Percentiles rank a stretch among this genome's conserved stretches.
Conservation (phyloP, 1,140 invertebrate species). For the Cydia fagiglandana region DNA sequence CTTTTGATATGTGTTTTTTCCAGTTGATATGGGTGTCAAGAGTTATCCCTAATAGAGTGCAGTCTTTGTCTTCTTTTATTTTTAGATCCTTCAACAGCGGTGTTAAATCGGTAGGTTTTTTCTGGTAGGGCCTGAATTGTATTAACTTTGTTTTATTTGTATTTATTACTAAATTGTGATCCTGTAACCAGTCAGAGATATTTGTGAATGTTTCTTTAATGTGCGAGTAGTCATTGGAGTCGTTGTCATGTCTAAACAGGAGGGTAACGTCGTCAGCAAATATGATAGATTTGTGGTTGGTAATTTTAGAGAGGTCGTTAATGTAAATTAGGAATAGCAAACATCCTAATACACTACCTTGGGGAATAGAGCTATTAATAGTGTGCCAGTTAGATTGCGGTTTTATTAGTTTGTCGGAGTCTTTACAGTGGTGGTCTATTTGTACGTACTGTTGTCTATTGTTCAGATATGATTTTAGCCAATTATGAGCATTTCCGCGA, state of each 20-base stretch:
- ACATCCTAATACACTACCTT: not conserved
- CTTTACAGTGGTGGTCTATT: too few relatives aligned
- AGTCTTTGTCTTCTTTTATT: not conserved
- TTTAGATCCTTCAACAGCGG: not conserved
- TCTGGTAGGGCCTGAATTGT: conserved; percentile 11
- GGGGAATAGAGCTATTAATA: too few relatives aligned
- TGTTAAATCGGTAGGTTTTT: not conserved
- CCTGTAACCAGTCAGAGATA: conserved; percentile 2
- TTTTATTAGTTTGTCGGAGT: too few relatives aligned
- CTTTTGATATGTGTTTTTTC: not conserved
- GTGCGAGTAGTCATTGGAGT: not conserved
- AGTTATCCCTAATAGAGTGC: conserved; percentile 1
- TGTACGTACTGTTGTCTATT: not conserved
- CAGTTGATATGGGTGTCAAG: conserved; percentile 9
- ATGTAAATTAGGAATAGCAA: conserved; percentile 18
- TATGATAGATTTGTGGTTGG: not conserved
- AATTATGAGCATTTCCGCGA: too few relatives aligned
- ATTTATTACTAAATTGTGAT: conserved; percentile 24
- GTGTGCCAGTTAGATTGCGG: too few relatives aligned
- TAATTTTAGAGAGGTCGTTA: conserved; percentile 10
- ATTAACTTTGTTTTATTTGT: conserved; percentile 9
- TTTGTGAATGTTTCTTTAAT: not conserved
- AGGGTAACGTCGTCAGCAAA: conserved; percentile 28
- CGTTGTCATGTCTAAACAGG: not conserved
- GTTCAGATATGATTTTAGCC: too few relatives aligned